Base-by-base conservation (phyloP, 1,140 invertebrate species). In the Diabrotica virgifera region DNA sequence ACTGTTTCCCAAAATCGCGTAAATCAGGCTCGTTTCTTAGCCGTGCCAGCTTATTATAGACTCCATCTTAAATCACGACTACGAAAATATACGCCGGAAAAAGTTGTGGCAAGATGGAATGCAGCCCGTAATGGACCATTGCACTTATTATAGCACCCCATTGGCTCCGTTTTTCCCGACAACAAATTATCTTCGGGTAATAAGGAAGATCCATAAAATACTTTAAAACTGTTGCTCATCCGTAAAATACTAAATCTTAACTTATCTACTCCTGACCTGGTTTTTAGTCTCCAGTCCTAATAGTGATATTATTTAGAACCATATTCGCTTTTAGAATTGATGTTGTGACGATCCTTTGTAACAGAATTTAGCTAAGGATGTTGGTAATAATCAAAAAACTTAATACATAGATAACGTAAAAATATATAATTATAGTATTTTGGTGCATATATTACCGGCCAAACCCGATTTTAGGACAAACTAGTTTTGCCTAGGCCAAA, bases 101-200 rank as follows among this genome's bases (percentile, higher is more conserved):
- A 75, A 72, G 72, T 68, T 72, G 64, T 68, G 65, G 62, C 68
- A 54, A 36, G 65, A 65, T 68, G 50, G 64, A 64, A 69, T 71
- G 65, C 71, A 70, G 72, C 70, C n/a, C 68, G 72, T 71, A 75
- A 76, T 76, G 75, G 75, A 71, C 74, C 75, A 76, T 76, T 76
- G 74, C 75, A 70, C 75, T 75, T 74, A 75, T 76, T 74, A 76
- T 75, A 71, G 73, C 75, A 76, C 72, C 70, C 75, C 72, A 76
- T 76, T 76, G 75, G 70, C 69, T 74, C 64, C 65, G 60, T 64
- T 51, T 59, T 63, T 55, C 64, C 36, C 68, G 64, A 65, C 62
- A 57, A 71, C 73, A 71, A 74, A 75, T 74, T 74, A 73, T 70
- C 66, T n/a, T 46, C 63, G 46, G 54, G 35, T 66, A 64, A 64